A percentile compares a stretch with the other conserved stretches of the same genome.
These are phyloP conservation scores for Psilopsiagon aymara DNA, from an alignment of 2,113 vertebrate genomes.

Conservation along the genomic window DNA sequence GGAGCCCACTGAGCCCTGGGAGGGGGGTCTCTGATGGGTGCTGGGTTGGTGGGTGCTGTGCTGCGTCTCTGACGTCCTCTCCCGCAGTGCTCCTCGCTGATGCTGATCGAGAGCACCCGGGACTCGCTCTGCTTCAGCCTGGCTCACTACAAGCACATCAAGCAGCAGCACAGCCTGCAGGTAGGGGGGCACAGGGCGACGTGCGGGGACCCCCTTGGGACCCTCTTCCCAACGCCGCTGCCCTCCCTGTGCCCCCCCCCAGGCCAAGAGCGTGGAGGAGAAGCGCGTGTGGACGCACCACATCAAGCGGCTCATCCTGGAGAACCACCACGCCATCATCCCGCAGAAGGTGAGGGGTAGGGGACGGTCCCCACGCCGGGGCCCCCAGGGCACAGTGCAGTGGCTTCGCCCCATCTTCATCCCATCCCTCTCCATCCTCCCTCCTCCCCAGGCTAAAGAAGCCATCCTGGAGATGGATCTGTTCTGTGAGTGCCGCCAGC, in stretches of 20 bases:
- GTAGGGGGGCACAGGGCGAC: slow-evolving; percentile 24
- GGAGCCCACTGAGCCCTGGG: not conserved
- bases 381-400: no score
- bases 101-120: slow-evolving; percentile 93
- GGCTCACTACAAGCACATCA: slow-evolving; percentile 92
- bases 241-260: not conserved
- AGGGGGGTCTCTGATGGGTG: not conserved
- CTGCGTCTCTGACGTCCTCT: not conserved
- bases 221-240: rapidly evolving
- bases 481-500: slow-evolving; percentile 82
- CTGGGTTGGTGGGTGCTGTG: not conserved
- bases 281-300: slow-evolving; percentile 89
- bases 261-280: slow-evolving; percentile 91
- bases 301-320: slow-evolving; percentile 94
- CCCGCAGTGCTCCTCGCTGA: slow-evolving; percentile 89
- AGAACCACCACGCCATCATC: slow-evolving; percentile 92
- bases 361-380: rapidly evolving
- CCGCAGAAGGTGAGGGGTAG: slow-evolving; percentile 85
- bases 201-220: rapidly evolving
- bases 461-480: slow-evolving; percentile 91
- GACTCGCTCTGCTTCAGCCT: slow-evolving; percentile 94
- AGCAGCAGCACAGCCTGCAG: slow-evolving; percentile 93
- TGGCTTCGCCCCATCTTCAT: not conserved
- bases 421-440: not conserved
- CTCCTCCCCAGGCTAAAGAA: slow-evolving; percentile 84